These are phyloP conservation scores for Trichonephila clavata DNA, from an alignment of 1,140 invertebrate genomes.

Conservation along the genomic window DNA sequence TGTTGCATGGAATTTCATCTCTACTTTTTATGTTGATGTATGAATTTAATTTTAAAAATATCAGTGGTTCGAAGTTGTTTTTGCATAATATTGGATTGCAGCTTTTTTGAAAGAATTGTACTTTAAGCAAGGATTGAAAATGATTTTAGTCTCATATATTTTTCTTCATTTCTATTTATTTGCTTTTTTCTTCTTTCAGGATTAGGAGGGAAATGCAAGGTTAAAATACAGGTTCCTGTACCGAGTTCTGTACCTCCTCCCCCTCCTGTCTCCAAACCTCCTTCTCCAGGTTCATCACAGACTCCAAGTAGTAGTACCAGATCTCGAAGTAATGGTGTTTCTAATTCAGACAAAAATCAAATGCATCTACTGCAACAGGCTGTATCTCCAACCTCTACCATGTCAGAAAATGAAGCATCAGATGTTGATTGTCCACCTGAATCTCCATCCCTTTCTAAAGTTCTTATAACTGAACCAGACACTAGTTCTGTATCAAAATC, in stretches of 20 bases:
- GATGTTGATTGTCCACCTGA: slow-evolving; percentile 33
- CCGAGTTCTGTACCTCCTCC: slow-evolving; percentile 39
- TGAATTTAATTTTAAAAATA: too few species aligned
- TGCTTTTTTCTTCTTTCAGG: neutral
- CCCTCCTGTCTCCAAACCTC: slow-evolving; percentile 59
- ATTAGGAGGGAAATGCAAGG: slow-evolving; percentile 61
- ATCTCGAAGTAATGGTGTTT: slow-evolving; percentile 34
- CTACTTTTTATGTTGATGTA: too few species aligned
- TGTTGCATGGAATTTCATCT: too few species aligned
- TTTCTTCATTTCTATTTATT: neutral
- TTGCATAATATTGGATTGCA: too few species aligned
- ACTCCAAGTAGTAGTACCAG: slow-evolving; percentile 69
- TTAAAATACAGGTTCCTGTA: slow-evolving; percentile 47
- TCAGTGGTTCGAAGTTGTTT: too few species aligned
- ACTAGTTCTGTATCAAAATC: slow-evolving; percentile 81
- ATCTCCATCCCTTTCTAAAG: slow-evolving; percentile 77
- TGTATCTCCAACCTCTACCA: slow-evolving; percentile 36
- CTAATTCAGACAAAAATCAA: slow-evolving; percentile 5
- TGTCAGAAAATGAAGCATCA: slow-evolving; percentile 49
- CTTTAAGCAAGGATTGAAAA: too few species aligned
- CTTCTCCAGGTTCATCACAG: slow-evolving; percentile 68
- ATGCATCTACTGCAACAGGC: neutral
- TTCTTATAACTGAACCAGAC: slow-evolving; percentile 83
- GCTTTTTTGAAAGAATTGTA: too few species aligned
- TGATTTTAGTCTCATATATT: too few species aligned